Conservation (phyloP, 2,888 invertebrate genomes). For the Mythimna impura region DNA sequence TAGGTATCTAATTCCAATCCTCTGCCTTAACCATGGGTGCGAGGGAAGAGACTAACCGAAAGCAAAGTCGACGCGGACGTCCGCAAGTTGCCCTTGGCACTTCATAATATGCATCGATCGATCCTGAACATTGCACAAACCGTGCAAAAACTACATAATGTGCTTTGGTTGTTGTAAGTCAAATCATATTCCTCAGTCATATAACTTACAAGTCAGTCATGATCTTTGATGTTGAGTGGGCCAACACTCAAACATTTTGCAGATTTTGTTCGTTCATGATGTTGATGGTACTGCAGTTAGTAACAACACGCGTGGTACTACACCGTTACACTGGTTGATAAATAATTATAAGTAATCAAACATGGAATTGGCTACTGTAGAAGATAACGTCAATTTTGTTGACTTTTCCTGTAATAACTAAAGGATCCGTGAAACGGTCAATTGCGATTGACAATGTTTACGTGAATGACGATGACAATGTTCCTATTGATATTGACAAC, state of each 20-base stretch:
- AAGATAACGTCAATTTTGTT: neutral
- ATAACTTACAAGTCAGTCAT: neutral
- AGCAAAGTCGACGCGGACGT: slow-evolving; percentile 4
- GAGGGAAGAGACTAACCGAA: slow-evolving; percentile 11
- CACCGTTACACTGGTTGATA: slow-evolving; percentile 12
- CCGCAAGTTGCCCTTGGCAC: slow-evolving; percentile 14
- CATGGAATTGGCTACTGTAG: neutral
- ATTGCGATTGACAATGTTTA: too few species aligned
- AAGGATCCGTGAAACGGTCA: too few species aligned
- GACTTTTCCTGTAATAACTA: neutral
- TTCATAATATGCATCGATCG: slow-evolving; percentile 28
- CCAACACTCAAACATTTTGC: neutral
- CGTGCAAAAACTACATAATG: neutral
- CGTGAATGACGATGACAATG: too few species aligned
- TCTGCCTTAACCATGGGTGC: neutral
- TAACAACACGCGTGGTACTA: neutral
- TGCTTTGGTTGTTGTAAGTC: neutral
- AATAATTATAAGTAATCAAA: slow-evolving; percentile 6
- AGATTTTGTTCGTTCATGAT: slow-evolving; percentile 3
- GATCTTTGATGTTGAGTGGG: neutral
- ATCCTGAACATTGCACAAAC: slow-evolving; percentile 34
- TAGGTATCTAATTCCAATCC: neutral
- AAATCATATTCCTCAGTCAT: neutral
- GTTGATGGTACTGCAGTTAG: slow-evolving; percentile 10
- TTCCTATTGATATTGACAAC: too few species aligned